Base-by-base conservation (phyloP, 2,113 vertebrate species). In the Dendropsophus ebraccatus region DNA sequence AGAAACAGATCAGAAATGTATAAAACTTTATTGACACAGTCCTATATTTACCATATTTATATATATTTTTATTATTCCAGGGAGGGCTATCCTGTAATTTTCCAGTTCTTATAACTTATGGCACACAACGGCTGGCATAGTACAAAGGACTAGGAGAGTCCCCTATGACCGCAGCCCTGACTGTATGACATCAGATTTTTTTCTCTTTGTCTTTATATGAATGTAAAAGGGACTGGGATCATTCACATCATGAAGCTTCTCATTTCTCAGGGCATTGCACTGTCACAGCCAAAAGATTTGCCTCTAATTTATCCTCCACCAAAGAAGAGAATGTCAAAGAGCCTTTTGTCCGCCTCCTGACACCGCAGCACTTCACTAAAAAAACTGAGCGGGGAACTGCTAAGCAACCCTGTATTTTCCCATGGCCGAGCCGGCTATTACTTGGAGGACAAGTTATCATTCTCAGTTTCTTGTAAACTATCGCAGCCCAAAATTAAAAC, bases 381-480 rank as follows among this genome's bases (percentile, higher is more conserved):
- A 84, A 28, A 25, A 49, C 14, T 28, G 32, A 75, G 70, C 30
- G 67, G 58, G 56, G 23, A 47, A 62, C 56, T 81, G 78, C 78
- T 81, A 62, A 81, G 78, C 78, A 81, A 81, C 56, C 35, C 56
- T 19, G 56, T 62, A 81, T 56, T 81, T 81, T 81, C 78, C 78
- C 78, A 81, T 62, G 78, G 78, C 37, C 25, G n/a, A 47, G 56
- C 78, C 16, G 56, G n/a, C 56, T 60, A 81, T 62, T 47, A 62
- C 25, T 45, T 30, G 35, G 13, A 65, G 62, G 56, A 30, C 28
- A 81, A 45, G 37, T 81, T 81, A 65, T 60, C 78, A 81, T 65
- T 65, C 35, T 41, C 78, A 47, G 78, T 65, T 47, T 81, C 78
- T 65, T 28, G 14, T 81, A 45, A 65, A 65, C 56, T 65, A 28